These are phyloP conservation scores for Orchestes rusci DNA, from an alignment of 2,888 invertebrate species.

Conservation along the genomic window DNA sequence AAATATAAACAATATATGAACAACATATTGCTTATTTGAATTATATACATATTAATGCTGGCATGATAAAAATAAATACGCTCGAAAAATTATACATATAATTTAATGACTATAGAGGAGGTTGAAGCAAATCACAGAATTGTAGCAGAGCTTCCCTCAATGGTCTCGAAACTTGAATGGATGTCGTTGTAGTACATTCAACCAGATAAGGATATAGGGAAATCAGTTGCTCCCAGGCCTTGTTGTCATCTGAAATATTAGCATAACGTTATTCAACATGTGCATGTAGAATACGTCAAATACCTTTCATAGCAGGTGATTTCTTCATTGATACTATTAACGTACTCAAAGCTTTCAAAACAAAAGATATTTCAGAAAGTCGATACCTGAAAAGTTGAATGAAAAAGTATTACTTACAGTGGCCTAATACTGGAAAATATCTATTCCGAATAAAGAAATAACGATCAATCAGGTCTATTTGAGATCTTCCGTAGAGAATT, in stretches of 20 bases:
- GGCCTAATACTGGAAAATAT: no score
- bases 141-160: constrained; percentile 80
- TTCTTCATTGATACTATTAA: constrained; percentile 87
- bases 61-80: no score
- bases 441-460: no score
- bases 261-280: background rate
- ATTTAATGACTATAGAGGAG: no score
- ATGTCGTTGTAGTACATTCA: constrained; percentile 74
- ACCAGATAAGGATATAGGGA: constrained; percentile 86
- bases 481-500: no score
- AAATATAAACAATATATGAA: no score
- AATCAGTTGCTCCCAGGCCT: constrained; percentile 91
- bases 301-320: constrained; percentile 80
- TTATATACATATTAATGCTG: no score
- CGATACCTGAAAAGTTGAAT: constrained; percentile 83
- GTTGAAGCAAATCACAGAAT: constrained; percentile 72
- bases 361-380: constrained; percentile 92
- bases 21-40: no score
- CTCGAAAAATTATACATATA: no score
- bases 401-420: no score
- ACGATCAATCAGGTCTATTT: no score
- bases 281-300: constrained; percentile 1
- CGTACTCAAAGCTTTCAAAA: constrained; percentile 88
- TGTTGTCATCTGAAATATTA: constrained; percentile 64
- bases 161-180: constrained; percentile 71